A percentile compares a stretch with the other conserved stretches of the same genome.
These are phyloP conservation scores for Scelioninae gen. 1 DNA, from an alignment of 2,888 invertebrate species.

Conservation along the genomic window DNA sequence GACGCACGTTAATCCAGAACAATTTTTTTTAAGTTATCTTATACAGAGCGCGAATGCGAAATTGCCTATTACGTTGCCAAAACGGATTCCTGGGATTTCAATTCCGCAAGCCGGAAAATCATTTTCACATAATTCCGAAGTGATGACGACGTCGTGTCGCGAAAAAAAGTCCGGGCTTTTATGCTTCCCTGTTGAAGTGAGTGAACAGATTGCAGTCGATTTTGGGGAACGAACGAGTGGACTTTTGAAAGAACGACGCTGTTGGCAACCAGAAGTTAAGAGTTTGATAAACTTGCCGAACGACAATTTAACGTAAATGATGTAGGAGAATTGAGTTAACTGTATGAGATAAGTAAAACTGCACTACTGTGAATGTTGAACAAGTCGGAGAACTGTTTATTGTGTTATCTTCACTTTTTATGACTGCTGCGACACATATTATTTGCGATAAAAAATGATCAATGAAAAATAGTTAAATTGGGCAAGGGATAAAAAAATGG, in stretches of 20 bases:
- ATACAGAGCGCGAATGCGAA: constrained; percentile 16
- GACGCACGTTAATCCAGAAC: constrained; percentile 21
- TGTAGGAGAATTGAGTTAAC: constrained; percentile 33
- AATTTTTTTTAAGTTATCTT: constrained; percentile 35
- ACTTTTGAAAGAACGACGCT: neutral
- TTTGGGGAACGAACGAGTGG: constrained; percentile 1
- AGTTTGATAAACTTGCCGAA: constrained; percentile 35
- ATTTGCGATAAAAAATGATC: neutral
- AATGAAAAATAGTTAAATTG: no score
- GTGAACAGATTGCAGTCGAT: constrained; percentile 10
- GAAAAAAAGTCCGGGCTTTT: constrained; percentile 6
- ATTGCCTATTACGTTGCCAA: constrained; percentile 41
- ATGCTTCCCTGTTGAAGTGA: constrained; percentile 11
- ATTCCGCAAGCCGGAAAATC: constrained; percentile 13
- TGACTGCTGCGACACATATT: constrained; percentile 5
- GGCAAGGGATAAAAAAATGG: no score
- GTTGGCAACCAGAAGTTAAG: constrained; percentile 25
- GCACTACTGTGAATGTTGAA: constrained; percentile 13
- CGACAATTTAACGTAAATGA: constrained; percentile 33
- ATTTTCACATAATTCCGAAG: constrained; percentile 31
- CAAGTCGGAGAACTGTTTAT: constrained; percentile 10
- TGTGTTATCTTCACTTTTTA: constrained; percentile 24
- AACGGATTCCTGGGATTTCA: constrained; percentile 31
- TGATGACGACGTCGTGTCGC: constrained; percentile 9
- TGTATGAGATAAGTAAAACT: constrained; percentile 30